Evolutionary conservation across 2,888 invertebrate genomes (phyloP), one percentile per base, ranked within the genome.

Genomic region (Coenonympha glycerion): DNA sequence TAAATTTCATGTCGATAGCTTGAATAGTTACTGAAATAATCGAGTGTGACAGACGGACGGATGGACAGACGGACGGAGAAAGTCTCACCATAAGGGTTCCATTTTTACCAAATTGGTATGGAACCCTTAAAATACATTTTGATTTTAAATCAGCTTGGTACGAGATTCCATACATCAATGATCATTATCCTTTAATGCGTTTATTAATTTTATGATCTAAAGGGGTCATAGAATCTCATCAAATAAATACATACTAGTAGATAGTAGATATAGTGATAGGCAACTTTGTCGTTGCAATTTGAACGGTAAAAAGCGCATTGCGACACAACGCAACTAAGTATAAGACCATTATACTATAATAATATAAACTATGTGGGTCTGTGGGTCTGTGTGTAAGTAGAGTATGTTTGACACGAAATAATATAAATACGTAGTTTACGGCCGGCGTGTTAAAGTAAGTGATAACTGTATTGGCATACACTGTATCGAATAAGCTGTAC

Each of bases 301-400:
- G 26, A 42, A 49, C 31, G 15, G 49, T 40, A 47, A 45, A 52
- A 56, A 52, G 58, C 59, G 59, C 59, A 59, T 16, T 59, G 59
- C 59, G 57, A 55, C 42, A 55, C 42, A 46, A 41, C 21, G 26
- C n/a, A 3, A n/a, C 28, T 18, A 28, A 18, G 9, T 40, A 26
- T 16, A 15, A n/a, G 3, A 31, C 30, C 21, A 19, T n/a, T n/a
- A n/a, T n/a, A 31, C 15, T 31, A 31, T 15, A n/a, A 8, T 36
- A 45, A 34, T 24, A 34, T 6, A 16, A 3, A 34, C 16, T 45
- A 34, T 45, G 34, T 45, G 11, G 34, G 44, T 44, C 13, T 44
- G 4, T 44, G 13, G 15, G 45, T 34, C 15, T 39, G 24, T 22
- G 37, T 37, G 39, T 39, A 39, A 39, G 15, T 39, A 34, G 33